Base-by-base conservation (phyloP, 2,888 invertebrate species). In the Brachypalpus laphriformis region DNA sequence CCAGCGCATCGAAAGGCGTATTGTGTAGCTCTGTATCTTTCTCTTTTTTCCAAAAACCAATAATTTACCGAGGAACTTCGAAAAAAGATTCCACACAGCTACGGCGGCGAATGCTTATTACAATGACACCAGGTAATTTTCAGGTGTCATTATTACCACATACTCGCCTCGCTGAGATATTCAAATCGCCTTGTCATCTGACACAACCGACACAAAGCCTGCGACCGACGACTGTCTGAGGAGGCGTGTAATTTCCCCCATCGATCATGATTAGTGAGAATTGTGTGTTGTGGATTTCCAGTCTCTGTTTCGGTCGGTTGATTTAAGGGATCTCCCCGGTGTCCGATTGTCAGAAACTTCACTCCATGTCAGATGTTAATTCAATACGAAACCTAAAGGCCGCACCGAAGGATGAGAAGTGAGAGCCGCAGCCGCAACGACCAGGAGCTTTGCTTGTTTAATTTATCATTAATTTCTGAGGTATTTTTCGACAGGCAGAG, bases 181-280 rank as follows among this genome's bases (percentile, higher is more conserved):
- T 75, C 75, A 85, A 85, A 81, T 81, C 81, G 81, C 65, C 80
- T 71, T 80, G 80, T 85, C 81, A 85, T 85, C 54, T 76, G 85
- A 85, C 85, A 85, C 85, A 81, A 61, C 70, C 65, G 45, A 71
- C 70, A 70, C 59, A 85, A 85, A 80, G 80, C 65, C 57, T 22
- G 56, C 66, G 20, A 82, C 63, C 82, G 47, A 49, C 14, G 40
- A 45, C 54, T 40, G 31, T 51, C 56, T 51, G 59, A 71, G 75
- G 37, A 76, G 80, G 80, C 75, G 57, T 85, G 71, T 85, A 80
- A 85, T 85, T 76, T 85, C 54, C 40, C 56, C 75, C 85, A 85
- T 85, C 81, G 85, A 85, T 85, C 85, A 85, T 85, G 81, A 85
- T 85, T 85, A 85, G 80, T 76, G 65, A 37, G 81, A 85, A 85